These are phyloP conservation scores for Vulpes lagopus DNA, from an alignment of 2,113 vertebrate genomes.

Conservation along the genomic window DNA sequence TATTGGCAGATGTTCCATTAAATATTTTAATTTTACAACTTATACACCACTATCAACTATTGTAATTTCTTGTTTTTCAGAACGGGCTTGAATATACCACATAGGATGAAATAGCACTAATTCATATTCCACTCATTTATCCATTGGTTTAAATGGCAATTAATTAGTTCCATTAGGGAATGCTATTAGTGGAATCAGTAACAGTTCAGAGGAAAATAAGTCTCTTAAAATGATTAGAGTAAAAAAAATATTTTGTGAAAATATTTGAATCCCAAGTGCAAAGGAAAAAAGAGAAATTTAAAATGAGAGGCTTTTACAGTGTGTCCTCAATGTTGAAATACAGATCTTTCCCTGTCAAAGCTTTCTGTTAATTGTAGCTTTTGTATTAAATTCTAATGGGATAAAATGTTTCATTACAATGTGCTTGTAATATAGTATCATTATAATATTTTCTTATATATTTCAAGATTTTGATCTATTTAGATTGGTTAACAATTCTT, in stretches of 20 bases:
- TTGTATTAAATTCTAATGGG: not conserved
- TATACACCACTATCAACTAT: not conserved
- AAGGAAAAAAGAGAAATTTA: slow-evolving; percentile 30
- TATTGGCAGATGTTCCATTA: not conserved
- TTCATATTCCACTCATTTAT: not conserved
- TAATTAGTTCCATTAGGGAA: not conserved
- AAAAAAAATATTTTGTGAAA: slow-evolving; percentile 12
- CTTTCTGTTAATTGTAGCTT: slow-evolving; percentile 42
- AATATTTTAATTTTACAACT: slow-evolving; percentile 24
- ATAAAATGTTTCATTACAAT: not conserved
- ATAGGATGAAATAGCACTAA: not conserved
- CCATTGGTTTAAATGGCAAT: not conserved
- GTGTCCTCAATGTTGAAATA: not conserved
- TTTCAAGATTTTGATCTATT: slow-evolving; percentile 14
- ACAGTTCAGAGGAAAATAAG: not conserved
- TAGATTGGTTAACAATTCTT: not conserved
- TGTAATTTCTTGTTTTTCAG: slow-evolving; percentile 1
- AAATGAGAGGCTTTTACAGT: not conserved
- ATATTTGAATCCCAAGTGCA: not conserved
- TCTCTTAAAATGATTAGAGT: slow-evolving; percentile 22
- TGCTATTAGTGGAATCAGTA: not conserved
- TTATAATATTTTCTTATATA: not conserved
- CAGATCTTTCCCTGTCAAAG: not conserved
- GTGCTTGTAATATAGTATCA: not conserved
- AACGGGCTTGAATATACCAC: not conserved